phyloP scores from a whole-genome alignment of 2,888 invertebrate species.

The Ormyrus thymus region DNA sequence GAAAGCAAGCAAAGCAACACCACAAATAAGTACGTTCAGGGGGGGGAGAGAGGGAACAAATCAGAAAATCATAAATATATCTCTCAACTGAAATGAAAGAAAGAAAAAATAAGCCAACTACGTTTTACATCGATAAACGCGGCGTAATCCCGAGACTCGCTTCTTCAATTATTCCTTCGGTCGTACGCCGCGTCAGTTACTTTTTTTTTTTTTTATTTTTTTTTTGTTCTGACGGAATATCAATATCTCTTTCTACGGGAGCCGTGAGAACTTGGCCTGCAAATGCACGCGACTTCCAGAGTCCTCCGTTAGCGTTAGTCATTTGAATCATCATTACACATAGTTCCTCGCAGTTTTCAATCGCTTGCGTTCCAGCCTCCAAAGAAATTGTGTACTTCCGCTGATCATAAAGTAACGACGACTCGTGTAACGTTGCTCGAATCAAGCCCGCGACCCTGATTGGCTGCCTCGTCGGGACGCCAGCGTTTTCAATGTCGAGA shows the following conservation, averaged over 20 bases:
- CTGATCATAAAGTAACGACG: no score
- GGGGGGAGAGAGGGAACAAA: not conserved
- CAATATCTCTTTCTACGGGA: slow-evolving; percentile 32
- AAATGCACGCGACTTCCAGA: slow-evolving; percentile 16
- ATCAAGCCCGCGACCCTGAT: no score
- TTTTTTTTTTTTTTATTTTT: no score
- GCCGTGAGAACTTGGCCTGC: slow-evolving; percentile 61
- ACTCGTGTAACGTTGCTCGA: no score
- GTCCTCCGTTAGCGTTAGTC: no score
- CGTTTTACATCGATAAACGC: slow-evolving; percentile 48
- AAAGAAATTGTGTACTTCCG: no score
- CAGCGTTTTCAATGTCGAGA: no score
- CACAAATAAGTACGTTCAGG: slow-evolving; percentile 61
- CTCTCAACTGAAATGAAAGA: slow-evolving; percentile 58
- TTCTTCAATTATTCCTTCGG: slow-evolving; percentile 10
- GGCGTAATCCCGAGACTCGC: slow-evolving; percentile 31
- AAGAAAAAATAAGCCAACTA: slow-evolving; percentile 60
- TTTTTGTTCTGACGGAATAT: slow-evolving; percentile 3
- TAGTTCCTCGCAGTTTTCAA: no score
- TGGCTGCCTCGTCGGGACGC: no score
- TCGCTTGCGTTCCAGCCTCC: no score
- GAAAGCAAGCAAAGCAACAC: slow-evolving; percentile 70
- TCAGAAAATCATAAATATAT: slow-evolving; percentile 56
- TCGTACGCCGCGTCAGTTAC: slow-evolving; percentile 39
- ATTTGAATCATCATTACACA: no score